Percentiles rank a stretch among this genome's conserved stretches.
Evolutionary conservation across 2,888 invertebrate genomes (phyloP).

Genomic region (Dynastes maya): DNA sequence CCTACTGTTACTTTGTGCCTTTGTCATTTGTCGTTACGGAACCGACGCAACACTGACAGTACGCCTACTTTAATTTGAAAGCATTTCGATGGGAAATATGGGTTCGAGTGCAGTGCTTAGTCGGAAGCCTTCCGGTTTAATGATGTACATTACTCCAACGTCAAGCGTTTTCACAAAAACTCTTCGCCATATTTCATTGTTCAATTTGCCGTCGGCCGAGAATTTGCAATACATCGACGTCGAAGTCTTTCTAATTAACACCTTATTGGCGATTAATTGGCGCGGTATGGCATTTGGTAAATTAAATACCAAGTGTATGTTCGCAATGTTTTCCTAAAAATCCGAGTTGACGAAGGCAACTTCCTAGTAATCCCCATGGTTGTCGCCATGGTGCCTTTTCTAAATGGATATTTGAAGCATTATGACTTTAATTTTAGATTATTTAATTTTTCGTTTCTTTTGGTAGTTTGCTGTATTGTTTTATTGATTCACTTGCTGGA

Average conservation of each 20-base stretch:
- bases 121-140: conserved; percentile 20
- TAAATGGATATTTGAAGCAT: too few relatives aligned
- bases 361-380: too few relatives aligned
- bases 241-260: conserved; percentile 28
- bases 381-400: too few relatives aligned
- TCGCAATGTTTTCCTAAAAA: not conserved
- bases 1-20: too few relatives aligned
- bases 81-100: conserved; percentile 1
- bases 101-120: conserved; percentile 22
- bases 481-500: too few relatives aligned
- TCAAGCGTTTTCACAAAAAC: conserved; percentile 25
- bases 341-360: too few relatives aligned
- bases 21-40: too few relatives aligned
- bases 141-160: conserved; percentile 27
- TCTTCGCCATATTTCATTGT: conserved; percentile 15
- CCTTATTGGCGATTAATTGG: conserved; percentile 8
- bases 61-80: conserved; percentile 9
- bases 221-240: conserved; percentile 13
- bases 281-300: not conserved
- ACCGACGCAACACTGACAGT: not conserved
- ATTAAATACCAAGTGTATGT: not conserved
- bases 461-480: too few relatives aligned
- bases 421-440: too few relatives aligned
- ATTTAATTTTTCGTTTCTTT: too few relatives aligned
- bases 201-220: conserved; percentile 15